phyloP scores from a whole-genome alignment of 37 sponge, comb jelly and placozoan species.

The Mnemiopsis leidyi region DNA sequence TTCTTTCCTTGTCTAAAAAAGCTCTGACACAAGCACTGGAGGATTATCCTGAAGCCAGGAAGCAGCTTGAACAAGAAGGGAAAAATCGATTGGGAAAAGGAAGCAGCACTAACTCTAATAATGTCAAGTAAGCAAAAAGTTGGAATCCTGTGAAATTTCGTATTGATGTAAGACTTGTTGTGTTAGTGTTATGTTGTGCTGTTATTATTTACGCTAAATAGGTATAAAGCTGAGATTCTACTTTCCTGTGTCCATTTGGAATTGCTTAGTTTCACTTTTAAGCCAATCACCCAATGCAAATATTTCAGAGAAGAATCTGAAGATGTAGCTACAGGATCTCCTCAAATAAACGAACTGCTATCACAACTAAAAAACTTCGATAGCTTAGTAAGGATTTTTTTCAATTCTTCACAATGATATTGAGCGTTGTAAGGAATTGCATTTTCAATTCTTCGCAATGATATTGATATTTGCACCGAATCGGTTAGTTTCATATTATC shows the following conservation, averaged over 20 bases:
- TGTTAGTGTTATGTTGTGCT: neutral
- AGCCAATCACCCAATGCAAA: no score
- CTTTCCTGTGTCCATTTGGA: neutral
- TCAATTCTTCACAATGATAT: no score
- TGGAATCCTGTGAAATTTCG: neutral
- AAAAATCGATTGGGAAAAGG: conserved; percentile 64
- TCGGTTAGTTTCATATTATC: neutral
- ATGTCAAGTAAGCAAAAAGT: conserved; percentile 1
- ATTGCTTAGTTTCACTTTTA: no score
- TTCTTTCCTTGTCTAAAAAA: conserved; percentile 42
- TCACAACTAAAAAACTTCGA: conserved; percentile 9
- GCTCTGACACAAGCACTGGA: conserved; percentile 65
- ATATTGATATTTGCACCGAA: neutral
- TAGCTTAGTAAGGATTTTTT: conserved; percentile 5
- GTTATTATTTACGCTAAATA: neutral
- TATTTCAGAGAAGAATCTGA: neutral
- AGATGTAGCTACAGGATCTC: neutral
- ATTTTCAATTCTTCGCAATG: neutral
- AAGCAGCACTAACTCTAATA: neutral
- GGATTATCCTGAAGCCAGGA: conserved; percentile 71
- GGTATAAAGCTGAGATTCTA: no score
- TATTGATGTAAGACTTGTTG: neutral
- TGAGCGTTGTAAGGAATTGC: neutral
- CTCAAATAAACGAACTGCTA: neutral
- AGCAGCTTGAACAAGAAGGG: conserved; percentile 67